Evolutionary conservation across 1,140 invertebrate genomes (phyloP).

Genomic region (Helicoverpa armigera): DNA sequence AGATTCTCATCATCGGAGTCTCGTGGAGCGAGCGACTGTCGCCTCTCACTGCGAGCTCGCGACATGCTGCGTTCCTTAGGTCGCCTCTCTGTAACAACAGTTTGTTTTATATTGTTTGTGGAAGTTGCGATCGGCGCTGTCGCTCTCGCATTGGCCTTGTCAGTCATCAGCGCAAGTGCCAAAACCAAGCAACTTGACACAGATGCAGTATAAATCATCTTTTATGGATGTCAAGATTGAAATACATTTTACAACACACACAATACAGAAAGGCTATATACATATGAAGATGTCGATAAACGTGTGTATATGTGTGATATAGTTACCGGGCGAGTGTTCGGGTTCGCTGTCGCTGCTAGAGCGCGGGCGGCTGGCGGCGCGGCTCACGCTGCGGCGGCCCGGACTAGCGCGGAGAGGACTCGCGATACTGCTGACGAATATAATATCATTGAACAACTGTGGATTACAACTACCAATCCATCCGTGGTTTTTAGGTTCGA

Average conservation of each 20-base stretch:
- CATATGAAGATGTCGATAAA: too few relatives aligned
- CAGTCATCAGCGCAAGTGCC: too few relatives aligned
- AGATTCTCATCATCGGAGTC: conserved; percentile 70
- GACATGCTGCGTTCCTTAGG: conserved; percentile 72
- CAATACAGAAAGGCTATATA: too few relatives aligned
- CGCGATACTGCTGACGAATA: background rate
- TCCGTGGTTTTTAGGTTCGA: too few relatives aligned
- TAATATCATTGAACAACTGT: background rate
- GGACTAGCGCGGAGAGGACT: conserved; percentile 17
- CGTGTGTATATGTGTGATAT: too few relatives aligned
- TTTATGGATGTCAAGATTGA: too few relatives aligned
- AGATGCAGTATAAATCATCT: too few relatives aligned
- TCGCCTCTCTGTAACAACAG: conserved; percentile 62
- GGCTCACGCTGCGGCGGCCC: conserved; percentile 20
- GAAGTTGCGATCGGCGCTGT: too few relatives aligned
- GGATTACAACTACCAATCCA: too few relatives aligned
- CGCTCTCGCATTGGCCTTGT: too few relatives aligned
- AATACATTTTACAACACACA: too few relatives aligned
- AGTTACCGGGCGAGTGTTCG: conserved; percentile 25
- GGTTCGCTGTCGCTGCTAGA: conserved; percentile 36
- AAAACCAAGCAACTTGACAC: too few relatives aligned
- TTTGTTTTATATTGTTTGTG: background rate
- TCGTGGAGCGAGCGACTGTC: conserved; percentile 51
- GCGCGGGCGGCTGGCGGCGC: conserved; percentile 31
- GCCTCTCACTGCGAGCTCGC: conserved; percentile 64